Conservation (phyloP, 1,140 invertebrate species). For the Drosophila sulfurigaster region DNA sequence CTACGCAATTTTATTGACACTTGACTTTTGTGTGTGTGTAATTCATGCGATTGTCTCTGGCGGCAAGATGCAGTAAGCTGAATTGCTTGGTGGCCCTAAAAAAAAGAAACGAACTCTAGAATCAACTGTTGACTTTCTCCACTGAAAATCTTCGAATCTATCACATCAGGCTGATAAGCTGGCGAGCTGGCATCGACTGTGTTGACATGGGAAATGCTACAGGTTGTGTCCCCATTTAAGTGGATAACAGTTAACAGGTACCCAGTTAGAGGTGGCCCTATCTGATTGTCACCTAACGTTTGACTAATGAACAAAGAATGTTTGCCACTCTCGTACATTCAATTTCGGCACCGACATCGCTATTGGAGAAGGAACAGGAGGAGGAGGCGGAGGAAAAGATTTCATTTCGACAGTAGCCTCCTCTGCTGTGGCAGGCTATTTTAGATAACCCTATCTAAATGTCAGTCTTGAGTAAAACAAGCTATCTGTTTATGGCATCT, state of each 20-base stretch:
- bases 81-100: slow-evolving; percentile 17
- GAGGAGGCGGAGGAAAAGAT: too few species aligned
- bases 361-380: not conserved
- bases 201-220: slow-evolving; percentile 63
- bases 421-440: slow-evolving; percentile 51
- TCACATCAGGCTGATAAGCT: slow-evolving; percentile 48
- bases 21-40: slow-evolving; percentile 63
- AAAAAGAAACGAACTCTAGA: not conserved
- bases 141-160: slow-evolving; percentile 35
- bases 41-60: slow-evolving; percentile 43
- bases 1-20: slow-evolving; percentile 83
- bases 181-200: slow-evolving; percentile 15
- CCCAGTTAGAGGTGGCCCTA: slow-evolving; percentile 48
- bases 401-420: slow-evolving; percentile 48
- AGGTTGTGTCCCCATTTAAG: slow-evolving; percentile 53
- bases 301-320: slow-evolving; percentile 72
- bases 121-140: slow-evolving; percentile 32
- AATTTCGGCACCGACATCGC: slow-evolving; percentile 15
- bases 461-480: slow-evolving; percentile 54
- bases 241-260: slow-evolving; percentile 50
- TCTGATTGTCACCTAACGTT: slow-evolving; percentile 80
- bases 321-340: slow-evolving; percentile 8
- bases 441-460: slow-evolving; percentile 67
- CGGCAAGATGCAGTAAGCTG: not conserved
- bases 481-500: slow-evolving; percentile 71